These are phyloP conservation scores for Margaritifera margaritifera DNA, from an alignment of 2,888 invertebrate genomes.

Conservation along the genomic window DNA sequence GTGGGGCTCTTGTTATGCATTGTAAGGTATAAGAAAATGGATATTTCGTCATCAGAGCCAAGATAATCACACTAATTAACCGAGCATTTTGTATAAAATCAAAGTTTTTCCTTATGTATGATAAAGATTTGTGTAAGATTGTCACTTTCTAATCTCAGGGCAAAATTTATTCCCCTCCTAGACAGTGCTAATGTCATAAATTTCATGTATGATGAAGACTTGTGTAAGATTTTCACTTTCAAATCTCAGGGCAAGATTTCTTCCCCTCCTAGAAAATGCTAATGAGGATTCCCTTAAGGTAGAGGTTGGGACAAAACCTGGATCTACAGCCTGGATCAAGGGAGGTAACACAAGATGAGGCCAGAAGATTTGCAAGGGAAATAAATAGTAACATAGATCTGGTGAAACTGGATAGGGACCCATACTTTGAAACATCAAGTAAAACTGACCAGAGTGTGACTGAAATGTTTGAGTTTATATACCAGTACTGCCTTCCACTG, in stretches of 20 bases:
- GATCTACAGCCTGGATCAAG: conserved; percentile 52
- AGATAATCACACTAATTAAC: no score
- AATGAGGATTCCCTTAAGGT: conserved; percentile 66
- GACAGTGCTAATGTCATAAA: not conserved
- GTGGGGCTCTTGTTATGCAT: no score
- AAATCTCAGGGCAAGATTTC: conserved; percentile 65
- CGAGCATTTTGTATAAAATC: no score
- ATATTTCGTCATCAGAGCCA: no score
- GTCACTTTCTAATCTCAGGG: conserved; percentile 35
- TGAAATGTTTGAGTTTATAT: conserved; percentile 69
- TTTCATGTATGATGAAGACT: not conserved
- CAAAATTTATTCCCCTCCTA: not conserved
- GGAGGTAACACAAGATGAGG: conserved; percentile 62
- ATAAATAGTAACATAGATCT: conserved; percentile 56
- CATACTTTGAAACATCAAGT: conserved; percentile 71
- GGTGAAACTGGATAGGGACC: conserved; percentile 45
- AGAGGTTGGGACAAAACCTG: conserved; percentile 67
- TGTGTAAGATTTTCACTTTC: conserved; percentile 2
- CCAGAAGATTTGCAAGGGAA: conserved; percentile 50
- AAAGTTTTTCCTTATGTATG: no score
- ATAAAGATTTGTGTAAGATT: not conserved
- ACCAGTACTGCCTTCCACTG: conserved; percentile 60
- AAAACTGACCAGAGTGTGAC: conserved; percentile 62
- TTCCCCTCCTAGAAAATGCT: conserved; percentile 62
- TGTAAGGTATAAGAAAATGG: no score